Conservation (phyloP, 2,113 vertebrate genomes). For the Cygnus buccinator region DNA sequence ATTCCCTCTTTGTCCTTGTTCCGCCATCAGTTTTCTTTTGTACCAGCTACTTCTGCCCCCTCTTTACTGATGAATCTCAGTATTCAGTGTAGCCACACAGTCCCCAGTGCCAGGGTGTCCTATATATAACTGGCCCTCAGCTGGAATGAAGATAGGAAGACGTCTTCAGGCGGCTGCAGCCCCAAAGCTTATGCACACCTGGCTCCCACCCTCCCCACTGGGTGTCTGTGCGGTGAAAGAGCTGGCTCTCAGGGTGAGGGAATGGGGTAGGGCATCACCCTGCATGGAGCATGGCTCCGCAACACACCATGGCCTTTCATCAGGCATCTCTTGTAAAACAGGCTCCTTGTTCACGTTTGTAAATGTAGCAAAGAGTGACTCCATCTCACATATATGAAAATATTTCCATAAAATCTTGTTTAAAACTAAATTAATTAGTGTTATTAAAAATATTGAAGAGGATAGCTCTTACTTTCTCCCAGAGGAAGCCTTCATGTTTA, state of each 20-base stretch:
- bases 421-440: conserved; percentile 14
- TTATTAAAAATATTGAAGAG: background rate
- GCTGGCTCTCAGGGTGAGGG: background rate
- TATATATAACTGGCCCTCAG: background rate
- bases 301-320: background rate
- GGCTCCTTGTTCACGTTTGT: background rate
- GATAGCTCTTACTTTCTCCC: background rate
- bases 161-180: background rate
- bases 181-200: background rate
- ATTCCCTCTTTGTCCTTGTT: background rate
- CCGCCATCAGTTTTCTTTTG: background rate
- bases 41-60: background rate
- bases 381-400: background rate
- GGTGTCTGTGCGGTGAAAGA: too few relatives aligned
- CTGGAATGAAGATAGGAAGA: background rate
- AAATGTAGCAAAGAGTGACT: background rate
- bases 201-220: rapidly evolving
- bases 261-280: background rate
- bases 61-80: background rate
- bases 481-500: background rate
- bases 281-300: rapidly evolving
- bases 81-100: background rate
- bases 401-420: background rate
- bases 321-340: background rate
- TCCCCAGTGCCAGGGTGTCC: background rate